Percentiles rank a stretch among this genome's conserved stretches.
Evolutionary conservation across 2,113 vertebrate species (phyloP).

Genomic region (Crotalus helleri): DNA sequence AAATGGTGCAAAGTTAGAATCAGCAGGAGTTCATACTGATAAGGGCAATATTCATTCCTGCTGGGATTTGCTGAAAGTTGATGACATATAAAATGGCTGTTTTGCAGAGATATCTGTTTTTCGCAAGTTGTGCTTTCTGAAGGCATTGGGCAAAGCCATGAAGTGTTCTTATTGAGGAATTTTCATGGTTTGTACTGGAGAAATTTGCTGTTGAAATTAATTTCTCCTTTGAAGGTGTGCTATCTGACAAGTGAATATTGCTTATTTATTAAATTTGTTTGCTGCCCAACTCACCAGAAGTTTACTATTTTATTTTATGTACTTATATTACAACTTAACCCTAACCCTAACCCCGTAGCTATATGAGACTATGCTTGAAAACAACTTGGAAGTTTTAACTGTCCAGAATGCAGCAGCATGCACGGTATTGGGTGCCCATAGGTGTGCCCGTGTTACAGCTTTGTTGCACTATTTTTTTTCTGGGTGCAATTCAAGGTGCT

Average conservation of each 20-base stretch:
- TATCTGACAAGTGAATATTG: background rate
- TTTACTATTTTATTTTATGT: background rate
- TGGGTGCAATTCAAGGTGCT: background rate
- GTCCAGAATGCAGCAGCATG: background rate
- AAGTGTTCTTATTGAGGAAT: background rate
- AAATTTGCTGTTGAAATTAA: constrained; percentile 6
- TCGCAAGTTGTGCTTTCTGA: constrained; percentile 41
- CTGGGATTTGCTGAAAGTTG: constrained; percentile 59
- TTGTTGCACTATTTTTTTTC: background rate
- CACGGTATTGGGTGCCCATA: background rate
- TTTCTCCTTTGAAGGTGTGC: background rate
- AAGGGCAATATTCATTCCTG: constrained; percentile 62
- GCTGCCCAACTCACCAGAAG: background rate
- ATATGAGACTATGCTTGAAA: background rate
- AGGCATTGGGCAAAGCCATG: background rate
- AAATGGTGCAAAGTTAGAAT: constrained; percentile 58
- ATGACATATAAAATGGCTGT: constrained; percentile 56
- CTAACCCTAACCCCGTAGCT: no score
- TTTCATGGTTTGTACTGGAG: background rate
- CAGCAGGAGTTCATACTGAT: constrained; percentile 56
- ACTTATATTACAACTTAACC: background rate
- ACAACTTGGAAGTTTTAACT: background rate
- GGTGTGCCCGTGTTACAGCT: background rate
- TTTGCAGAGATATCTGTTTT: constrained; percentile 54
- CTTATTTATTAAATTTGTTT: background rate